These are phyloP conservation scores for Bos indicus DNA, from an alignment of 2,113 vertebrate species.

Conservation along the genomic window DNA sequence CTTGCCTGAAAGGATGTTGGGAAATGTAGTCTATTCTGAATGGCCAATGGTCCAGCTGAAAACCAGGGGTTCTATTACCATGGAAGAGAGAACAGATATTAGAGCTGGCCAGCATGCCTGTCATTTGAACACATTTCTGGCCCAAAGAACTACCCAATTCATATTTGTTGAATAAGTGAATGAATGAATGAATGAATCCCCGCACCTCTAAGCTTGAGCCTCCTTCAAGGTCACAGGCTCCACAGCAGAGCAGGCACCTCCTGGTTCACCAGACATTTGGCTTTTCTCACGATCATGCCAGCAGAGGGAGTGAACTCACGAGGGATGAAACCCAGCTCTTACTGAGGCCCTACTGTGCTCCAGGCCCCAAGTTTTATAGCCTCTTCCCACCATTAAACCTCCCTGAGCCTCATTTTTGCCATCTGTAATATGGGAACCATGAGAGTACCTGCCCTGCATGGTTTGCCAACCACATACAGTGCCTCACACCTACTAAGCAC, in stretches of 20 bases:
- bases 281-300: not conserved
- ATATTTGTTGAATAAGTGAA: not conserved
- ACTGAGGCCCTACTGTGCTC: not conserved
- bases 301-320: not conserved
- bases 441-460: fast-evolving
- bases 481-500: not conserved
- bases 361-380: not conserved
- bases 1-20: not conserved
- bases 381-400: not conserved
- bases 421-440: not conserved
- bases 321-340: not conserved
- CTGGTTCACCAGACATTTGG: not conserved
- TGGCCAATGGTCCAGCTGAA: not conserved
- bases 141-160: not conserved
- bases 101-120: not conserved
- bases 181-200: not conserved
- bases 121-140: not conserved
- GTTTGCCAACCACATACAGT: not conserved
- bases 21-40: not conserved
- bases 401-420: not conserved
- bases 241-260: not conserved
- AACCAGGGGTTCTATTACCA: not conserved
- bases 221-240: not conserved
- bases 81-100: not conserved
- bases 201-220: not conserved